Conservation (phyloP, 2,797 vertebrate genomes). For the Myotis daubentonii region DNA sequence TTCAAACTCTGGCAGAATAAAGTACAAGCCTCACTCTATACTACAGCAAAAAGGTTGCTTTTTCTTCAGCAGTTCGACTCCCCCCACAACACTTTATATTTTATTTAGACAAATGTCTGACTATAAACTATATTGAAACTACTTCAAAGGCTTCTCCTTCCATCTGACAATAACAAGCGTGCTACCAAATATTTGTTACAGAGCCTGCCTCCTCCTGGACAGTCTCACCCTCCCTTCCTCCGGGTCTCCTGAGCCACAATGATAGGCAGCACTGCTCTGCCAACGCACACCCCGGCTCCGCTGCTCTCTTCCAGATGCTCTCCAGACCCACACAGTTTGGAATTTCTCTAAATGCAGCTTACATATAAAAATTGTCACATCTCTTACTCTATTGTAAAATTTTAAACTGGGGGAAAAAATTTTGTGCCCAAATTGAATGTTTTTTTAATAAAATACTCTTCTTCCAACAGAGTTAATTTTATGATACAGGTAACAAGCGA, state of each 20-base stretch:
- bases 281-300: not conserved
- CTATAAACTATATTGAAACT: conserved; percentile 42
- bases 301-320: not conserved
- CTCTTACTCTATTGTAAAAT: conserved; percentile 40
- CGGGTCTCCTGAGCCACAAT: not conserved
- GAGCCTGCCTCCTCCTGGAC: not conserved
- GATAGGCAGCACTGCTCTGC: not conserved
- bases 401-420: conserved; percentile 1
- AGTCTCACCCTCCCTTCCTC: not conserved
- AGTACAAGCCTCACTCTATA: not conserved
- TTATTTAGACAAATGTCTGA: conserved; percentile 29
- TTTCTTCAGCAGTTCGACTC: conserved; percentile 24
- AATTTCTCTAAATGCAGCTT: conserved; percentile 24
- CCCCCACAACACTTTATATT: not conserved
- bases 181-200: not conserved
- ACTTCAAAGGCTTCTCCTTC: conserved; percentile 10
- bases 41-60: not conserved
- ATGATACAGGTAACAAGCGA: conserved; percentile 61
- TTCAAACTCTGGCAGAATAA: not conserved
- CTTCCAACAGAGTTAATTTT: conserved; percentile 58
- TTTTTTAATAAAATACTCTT: conserved; percentile 78
- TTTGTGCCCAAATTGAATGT: conserved; percentile 54
- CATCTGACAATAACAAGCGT: conserved; percentile 2
- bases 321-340: not conserved
- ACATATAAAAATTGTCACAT: conserved; percentile 15